phyloP scores from a whole-genome alignment of 2,888 invertebrate genomes.

The Drosophila robusta region DNA sequence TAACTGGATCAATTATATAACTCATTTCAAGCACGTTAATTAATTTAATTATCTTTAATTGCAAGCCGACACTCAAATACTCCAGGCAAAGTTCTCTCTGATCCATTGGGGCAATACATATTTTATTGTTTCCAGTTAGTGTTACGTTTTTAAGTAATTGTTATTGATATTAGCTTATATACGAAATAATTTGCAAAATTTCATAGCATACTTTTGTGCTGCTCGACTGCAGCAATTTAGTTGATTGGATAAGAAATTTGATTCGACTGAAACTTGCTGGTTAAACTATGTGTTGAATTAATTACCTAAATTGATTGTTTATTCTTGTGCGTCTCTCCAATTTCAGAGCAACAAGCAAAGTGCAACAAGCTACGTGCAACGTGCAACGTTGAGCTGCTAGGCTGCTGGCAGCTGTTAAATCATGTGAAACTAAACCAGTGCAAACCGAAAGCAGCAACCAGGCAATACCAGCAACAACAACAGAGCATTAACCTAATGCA shows the following conservation, averaged over 20 bases:
- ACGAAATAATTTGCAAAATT: background rate
- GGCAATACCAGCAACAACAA: conserved; percentile 13
- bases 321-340: conserved; percentile 16
- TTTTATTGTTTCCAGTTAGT: no score
- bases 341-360: conserved; percentile 26
- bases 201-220: conserved; percentile 2
- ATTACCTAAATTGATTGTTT: conserved; percentile 56
- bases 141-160: no score
- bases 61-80: background rate
- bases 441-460: conserved; percentile 3
- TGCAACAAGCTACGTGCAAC: background rate
- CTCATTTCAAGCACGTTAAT: no score
- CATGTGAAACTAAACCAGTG: conserved; percentile 37
- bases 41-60: background rate
- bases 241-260: conserved; percentile 24
- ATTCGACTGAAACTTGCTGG: conserved; percentile 1
- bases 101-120: background rate
- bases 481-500: conserved; percentile 53
- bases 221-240: conserved; percentile 4
- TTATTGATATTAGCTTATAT: background rate
- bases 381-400: background rate
- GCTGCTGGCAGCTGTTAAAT: conserved; percentile 25
- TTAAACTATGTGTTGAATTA: conserved; percentile 33
- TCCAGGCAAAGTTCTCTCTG: background rate
- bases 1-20: no score